Percentiles rank a stretch among this genome's conserved stretches.
phyloP scores from a whole-genome alignment of 1,140 invertebrate genomes.

The Drosophila dunni region DNA sequence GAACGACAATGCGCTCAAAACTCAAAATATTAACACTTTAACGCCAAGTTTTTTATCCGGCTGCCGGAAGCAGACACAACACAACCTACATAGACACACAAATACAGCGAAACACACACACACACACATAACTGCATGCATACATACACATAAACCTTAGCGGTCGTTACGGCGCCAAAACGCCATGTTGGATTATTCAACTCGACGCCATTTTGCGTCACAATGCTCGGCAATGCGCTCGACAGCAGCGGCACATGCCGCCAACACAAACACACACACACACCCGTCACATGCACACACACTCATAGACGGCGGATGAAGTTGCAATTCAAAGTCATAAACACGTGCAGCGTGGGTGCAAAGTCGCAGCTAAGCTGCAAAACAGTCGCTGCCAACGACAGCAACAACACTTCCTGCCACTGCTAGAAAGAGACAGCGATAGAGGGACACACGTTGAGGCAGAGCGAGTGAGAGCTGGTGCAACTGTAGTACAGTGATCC shows the following conservation, averaged over 20 bases:
- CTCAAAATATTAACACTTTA: conserved; percentile 82
- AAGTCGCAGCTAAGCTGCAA: conserved; percentile 78
- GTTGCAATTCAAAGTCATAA: conserved; percentile 83
- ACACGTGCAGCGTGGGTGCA: conserved; percentile 81
- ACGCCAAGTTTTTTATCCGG: conserved; percentile 82
- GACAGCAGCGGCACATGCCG: conserved; percentile 51
- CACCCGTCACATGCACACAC: background rate
- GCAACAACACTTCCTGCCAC: conserved; percentile 61
- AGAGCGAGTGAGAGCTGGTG: background rate
- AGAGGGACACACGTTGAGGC: background rate
- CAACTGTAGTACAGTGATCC: conserved; percentile 13
- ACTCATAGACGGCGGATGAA: conserved; percentile 65
- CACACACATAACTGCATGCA: conserved; percentile 26
- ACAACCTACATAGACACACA: conserved; percentile 37
- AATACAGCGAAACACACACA: conserved; percentile 21
- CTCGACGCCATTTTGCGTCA: conserved; percentile 81
- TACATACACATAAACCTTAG: conserved; percentile 60
- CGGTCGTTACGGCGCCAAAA: conserved; percentile 66
- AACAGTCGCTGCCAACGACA: conserved; percentile 65
- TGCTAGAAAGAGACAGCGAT: background rate
- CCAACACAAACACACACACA: conserved; percentile 4
- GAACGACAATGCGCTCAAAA: conserved; percentile 68
- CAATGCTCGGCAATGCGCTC: conserved; percentile 79
- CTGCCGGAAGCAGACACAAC: conserved; percentile 78
- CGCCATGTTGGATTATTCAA: conserved; percentile 82